Conservation (phyloP, 1,140 invertebrate genomes). For the Apis dorsata region DNA sequence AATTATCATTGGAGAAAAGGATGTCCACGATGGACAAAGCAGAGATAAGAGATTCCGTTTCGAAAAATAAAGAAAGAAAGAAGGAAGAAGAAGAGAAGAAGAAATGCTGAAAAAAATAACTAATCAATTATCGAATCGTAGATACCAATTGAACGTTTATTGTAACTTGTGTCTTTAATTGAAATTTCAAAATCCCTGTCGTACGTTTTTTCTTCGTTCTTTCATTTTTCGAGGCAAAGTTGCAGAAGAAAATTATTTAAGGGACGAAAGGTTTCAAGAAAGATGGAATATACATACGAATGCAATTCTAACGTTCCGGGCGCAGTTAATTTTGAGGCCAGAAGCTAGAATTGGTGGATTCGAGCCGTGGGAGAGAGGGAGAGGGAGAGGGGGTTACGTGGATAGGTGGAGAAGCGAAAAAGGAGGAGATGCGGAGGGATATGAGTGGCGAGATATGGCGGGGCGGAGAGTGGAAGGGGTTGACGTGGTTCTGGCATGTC, state of each 20-base stretch:
- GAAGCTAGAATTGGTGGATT: slow-evolving; percentile 25
- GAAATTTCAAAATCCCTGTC: too few species aligned
- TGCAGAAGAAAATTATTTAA: neutral
- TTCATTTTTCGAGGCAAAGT: too few species aligned
- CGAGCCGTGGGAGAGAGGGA: slow-evolving; percentile 7
- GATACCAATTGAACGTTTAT: too few species aligned
- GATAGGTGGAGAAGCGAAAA: slow-evolving; percentile 63
- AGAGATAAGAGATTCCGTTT: neutral
- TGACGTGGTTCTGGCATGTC: slow-evolving; percentile 73
- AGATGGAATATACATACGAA: slow-evolving; percentile 27
- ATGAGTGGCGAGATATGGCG: slow-evolving; percentile 52
- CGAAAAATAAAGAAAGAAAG: neutral
- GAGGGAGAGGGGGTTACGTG: slow-evolving; percentile 30
- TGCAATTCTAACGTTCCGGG: slow-evolving; percentile 41
- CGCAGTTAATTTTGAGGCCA: slow-evolving; percentile 62
- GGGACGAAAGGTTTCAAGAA: neutral
- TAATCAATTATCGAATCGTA: too few species aligned
- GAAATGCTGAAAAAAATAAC: too few species aligned
- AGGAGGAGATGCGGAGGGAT: slow-evolving; percentile 43
- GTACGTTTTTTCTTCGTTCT: neutral
- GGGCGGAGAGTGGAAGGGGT: slow-evolving; percentile 43
- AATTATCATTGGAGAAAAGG: slow-evolving; percentile 14
- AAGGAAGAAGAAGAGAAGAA: neutral
- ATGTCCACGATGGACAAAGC: neutral
- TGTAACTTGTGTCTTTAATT: too few species aligned